Evolutionary conservation across 2,797 vertebrate species (phyloP).

Genomic region (Lagocephalus sceleratus): DNA sequence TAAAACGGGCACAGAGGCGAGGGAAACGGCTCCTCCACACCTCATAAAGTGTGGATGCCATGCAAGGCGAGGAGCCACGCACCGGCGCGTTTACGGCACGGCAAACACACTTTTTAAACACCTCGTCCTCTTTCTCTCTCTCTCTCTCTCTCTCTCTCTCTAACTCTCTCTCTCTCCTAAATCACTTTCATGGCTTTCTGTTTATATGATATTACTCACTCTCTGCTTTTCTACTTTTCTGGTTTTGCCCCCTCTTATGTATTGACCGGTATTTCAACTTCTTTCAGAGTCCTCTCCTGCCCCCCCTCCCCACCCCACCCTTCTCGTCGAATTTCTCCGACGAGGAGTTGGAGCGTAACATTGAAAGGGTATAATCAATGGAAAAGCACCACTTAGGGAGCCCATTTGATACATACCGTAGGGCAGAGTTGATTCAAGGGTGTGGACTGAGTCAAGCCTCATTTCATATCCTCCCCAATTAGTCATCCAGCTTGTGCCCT

Average conservation of each 20-base stretch:
- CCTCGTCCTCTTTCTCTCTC: constrained; percentile 47
- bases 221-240: constrained; percentile 53
- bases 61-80: constrained; percentile 61
- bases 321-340: constrained; percentile 66
- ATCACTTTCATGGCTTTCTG: constrained; percentile 60
- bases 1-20: constrained; percentile 64
- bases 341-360: constrained; percentile 67
- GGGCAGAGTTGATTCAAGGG: constrained; percentile 76
- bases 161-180: constrained; percentile 19
- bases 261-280: constrained; percentile 67
- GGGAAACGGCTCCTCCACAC: constrained; percentile 70
- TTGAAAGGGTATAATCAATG: constrained; percentile 74
- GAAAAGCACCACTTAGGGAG: constrained; percentile 72
- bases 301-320: constrained; percentile 28
- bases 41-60: constrained; percentile 76
- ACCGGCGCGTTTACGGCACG: constrained; percentile 62
- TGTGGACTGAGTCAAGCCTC: constrained; percentile 75
- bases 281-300: constrained; percentile 21
- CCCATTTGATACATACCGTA: constrained; percentile 72
- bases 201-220: constrained; percentile 67
- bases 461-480: constrained; percentile 74
- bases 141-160: not conserved
- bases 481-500: constrained; percentile 73
- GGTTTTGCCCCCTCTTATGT: constrained; percentile 54
- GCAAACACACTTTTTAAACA: constrained; percentile 59